Evolutionary conservation across 2,797 vertebrate species (phyloP).

Genomic region (Ptychobarbus kaznakovi): DNA sequence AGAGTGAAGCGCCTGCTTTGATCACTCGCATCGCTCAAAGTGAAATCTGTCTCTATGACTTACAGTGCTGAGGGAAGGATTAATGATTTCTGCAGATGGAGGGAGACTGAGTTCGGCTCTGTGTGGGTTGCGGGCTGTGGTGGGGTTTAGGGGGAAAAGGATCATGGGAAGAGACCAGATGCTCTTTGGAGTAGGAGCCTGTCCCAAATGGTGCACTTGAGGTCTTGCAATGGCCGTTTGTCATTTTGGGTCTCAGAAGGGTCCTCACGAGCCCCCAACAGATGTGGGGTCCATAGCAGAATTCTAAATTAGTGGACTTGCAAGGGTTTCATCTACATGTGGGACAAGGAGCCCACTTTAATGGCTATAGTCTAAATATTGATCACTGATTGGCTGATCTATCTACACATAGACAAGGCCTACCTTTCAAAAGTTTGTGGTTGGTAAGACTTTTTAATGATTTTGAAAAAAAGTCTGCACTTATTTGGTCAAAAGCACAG

Average conservation of each 20-base stretch:
- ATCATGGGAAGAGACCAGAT: conserved; percentile 55
- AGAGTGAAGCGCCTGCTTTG: conserved; percentile 75
- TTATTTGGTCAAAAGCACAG: not conserved
- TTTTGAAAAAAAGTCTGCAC: not conserved
- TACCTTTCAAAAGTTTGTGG: not conserved
- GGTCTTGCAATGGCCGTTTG: not conserved
- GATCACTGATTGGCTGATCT: not conserved
- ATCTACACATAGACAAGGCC: not conserved
- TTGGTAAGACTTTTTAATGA: not conserved
- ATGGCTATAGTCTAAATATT: not conserved
- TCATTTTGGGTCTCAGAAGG: not conserved
- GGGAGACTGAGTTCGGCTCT: conserved; percentile 45
- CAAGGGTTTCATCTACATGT: not conserved
- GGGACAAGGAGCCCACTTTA: not conserved
- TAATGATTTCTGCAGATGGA: conserved; percentile 66
- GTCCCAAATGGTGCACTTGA: conserved; percentile 6
- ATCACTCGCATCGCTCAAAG: conserved; percentile 77
- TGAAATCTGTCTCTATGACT: conserved; percentile 76
- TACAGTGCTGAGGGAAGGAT: conserved; percentile 61
- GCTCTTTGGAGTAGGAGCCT: conserved; percentile 32
- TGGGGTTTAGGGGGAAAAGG: conserved; percentile 27
- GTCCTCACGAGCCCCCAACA: not conserved
- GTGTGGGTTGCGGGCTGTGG: conserved; percentile 45
- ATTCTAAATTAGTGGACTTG: not conserved
- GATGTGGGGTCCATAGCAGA: not conserved